phyloP scores from a whole-genome alignment of 1,140 invertebrate genomes.

The Bombus superbus region DNA sequence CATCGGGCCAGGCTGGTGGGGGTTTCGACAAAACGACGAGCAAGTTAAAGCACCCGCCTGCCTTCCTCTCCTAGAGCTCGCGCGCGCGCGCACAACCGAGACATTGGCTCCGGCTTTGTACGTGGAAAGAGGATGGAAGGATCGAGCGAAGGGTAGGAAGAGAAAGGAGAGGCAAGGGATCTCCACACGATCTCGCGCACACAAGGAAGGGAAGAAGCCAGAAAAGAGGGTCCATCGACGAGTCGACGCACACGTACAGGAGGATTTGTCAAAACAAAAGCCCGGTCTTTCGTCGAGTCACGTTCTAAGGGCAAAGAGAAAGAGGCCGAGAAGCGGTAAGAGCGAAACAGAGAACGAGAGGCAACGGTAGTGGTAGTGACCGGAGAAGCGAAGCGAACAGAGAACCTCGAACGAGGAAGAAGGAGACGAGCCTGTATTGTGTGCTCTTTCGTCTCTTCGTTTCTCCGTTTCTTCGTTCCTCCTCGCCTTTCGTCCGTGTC shows the following conservation, averaged over 20 bases:
- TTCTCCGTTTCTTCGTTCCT: conserved; percentile 24
- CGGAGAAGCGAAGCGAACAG: neutral
- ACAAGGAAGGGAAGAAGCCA: conserved; percentile 23
- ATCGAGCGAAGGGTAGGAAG: neutral
- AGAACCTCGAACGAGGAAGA: neutral
- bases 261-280: conserved; percentile 79
- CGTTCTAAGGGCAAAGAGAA: conserved; percentile 64
- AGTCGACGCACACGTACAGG: conserved; percentile 61
- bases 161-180: conserved; percentile 5
- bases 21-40: conserved; percentile 66
- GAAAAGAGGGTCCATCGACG: conserved; percentile 61
- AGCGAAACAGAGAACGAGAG: neutral
- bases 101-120: conserved; percentile 8
- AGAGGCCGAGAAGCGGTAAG: neutral
- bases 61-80: conserved; percentile 9
- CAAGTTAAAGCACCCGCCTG: conserved; percentile 58
- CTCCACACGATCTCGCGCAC: conserved; percentile 32
- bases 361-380: neutral
- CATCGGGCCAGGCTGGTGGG: conserved; percentile 67
- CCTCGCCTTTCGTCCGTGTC: neutral
- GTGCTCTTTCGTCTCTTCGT: neutral
- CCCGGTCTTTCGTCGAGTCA: conserved; percentile 75
- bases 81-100: conserved; percentile 22
- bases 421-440: neutral
- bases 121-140: neutral